Evolutionary conservation across 2,113 vertebrate genomes (phyloP).

Genomic region (Abramis brama): DNA sequence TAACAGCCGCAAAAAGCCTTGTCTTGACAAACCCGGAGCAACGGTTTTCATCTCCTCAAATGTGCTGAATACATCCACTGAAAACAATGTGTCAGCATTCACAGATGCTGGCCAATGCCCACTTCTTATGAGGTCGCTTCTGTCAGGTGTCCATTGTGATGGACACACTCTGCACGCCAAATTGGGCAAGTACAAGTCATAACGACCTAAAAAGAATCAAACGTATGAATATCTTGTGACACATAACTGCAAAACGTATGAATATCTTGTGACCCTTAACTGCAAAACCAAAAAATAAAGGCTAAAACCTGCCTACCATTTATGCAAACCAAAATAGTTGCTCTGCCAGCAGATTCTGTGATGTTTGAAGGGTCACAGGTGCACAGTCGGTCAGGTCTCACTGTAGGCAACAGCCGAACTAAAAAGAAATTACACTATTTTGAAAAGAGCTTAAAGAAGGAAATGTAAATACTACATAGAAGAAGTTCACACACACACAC

Average conservation of each 20-base stretch:
- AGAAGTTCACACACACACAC: too few species aligned
- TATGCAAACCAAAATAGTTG: neutral
- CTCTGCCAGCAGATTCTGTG: neutral
- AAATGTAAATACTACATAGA: too few species aligned
- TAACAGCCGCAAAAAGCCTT: neutral
- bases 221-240: neutral
- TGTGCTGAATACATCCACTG: neutral
- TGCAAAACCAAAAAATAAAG: neutral
- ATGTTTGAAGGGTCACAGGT: neutral
- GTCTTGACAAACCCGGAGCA: neutral
- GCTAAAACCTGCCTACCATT: neutral
- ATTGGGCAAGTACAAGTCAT: neutral
- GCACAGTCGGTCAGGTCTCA: conserved; percentile 1
- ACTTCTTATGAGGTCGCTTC: neutral
- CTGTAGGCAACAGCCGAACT: neutral
- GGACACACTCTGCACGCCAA: neutral
- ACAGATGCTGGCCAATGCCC: conserved; percentile 10
- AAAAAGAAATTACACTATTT: neutral
- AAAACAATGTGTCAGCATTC: neutral
- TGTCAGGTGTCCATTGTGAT: conserved; percentile 4
- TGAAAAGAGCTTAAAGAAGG: too few species aligned
- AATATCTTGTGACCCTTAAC: neutral
- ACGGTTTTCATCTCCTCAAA: conserved; percentile 2
- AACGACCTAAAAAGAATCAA: neutral
- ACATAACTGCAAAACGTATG: neutral